Evolutionary conservation across 1,140 invertebrate genomes (phyloP), one percentile per base, ranked within the genome.

Genomic region (Drosophila santomea): DNA sequence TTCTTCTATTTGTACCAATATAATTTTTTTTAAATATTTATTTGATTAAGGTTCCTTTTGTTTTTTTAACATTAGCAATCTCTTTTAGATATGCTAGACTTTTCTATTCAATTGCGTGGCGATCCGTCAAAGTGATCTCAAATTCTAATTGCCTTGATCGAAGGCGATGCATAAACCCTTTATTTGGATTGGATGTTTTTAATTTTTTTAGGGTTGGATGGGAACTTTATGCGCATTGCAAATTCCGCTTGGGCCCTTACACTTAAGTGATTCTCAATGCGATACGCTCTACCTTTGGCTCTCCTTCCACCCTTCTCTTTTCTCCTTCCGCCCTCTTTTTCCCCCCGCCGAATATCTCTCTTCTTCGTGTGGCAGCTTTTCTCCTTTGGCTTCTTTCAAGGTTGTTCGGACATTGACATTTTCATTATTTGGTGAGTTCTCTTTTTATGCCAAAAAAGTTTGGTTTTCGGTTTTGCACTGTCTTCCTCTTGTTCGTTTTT

Each of bases 371-470:
- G 71, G 74, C 77, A 76, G 83, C 75, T 88, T 86, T 86, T 88
- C 83, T 86, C 83, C 90, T 91, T 83, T 91, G 90, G 78, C 76
- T 91, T 91, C 90, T 91, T 91, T 91, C 90, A 91, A 91, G 90
- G 90, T 91, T 91, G 90, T 90, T 91, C 90, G 90, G 85, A 85
- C 90, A 91, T 91, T 91, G 90, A 91, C 90, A 91, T 91, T 91
- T 81, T 82, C 81, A 90, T 86, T 91, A 86, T 83, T 91, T 57
- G 64, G 51, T 57, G 64, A 7, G 50, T 69, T 38, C 4, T 23
- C 35, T 58, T 47, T 32, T 86, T 63, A 61, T 68, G 71, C 61
- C 74, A 75, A 80, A 82, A 80, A 80, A 84, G 64, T 76, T 66
- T 85, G 73, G 61, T 86, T 88, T 81, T 84, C 38, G 71, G 78